phyloP scores from a whole-genome alignment of 37 sponge, comb jelly and placozoan species.

The Cladorhizidae sp. region DNA sequence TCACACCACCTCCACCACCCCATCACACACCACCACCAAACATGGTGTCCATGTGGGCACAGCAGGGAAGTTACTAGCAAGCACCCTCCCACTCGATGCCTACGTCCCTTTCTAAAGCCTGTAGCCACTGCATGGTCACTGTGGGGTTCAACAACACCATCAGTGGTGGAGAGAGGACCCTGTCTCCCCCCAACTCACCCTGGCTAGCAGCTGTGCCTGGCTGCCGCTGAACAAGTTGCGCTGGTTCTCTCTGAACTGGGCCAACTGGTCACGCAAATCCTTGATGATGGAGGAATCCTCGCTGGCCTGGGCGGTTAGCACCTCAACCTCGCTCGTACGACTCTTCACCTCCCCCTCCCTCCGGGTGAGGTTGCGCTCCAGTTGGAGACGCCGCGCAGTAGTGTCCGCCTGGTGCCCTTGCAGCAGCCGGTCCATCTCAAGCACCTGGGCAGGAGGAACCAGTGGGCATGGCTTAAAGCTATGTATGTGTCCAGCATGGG shows the following conservation, averaged over 20 bases:
- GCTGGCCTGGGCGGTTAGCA: slow-evolving; percentile 12
- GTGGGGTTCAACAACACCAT: no score
- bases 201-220: slow-evolving; percentile 21
- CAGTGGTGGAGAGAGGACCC: no score
- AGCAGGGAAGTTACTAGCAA: no score
- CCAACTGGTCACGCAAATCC: slow-evolving; percentile 2
- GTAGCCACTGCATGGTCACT: no score
- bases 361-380: slow-evolving; percentile 65
- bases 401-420: slow-evolving; percentile 77
- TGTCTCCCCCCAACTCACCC: slow-evolving; percentile 9
- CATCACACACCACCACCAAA: no score
- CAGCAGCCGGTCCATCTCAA: slow-evolving; percentile 65
- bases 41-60: no score
- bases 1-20: no score
- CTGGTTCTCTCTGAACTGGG: neutral
- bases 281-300: neutral
- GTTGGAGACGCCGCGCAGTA: slow-evolving; percentile 57
- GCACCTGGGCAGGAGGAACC: slow-evolving; percentile 30
- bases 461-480: neutral
- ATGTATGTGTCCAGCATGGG: neutral
- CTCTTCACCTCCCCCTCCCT: slow-evolving; percentile 59
- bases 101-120: no score
- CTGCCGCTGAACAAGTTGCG: neutral
- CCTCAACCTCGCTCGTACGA: slow-evolving; percentile 63
- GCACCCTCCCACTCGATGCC: no score